These are phyloP conservation scores for Pseudomyrmex sp. DNA, from an alignment of 1,140 invertebrate genomes.

Conservation along the genomic window DNA sequence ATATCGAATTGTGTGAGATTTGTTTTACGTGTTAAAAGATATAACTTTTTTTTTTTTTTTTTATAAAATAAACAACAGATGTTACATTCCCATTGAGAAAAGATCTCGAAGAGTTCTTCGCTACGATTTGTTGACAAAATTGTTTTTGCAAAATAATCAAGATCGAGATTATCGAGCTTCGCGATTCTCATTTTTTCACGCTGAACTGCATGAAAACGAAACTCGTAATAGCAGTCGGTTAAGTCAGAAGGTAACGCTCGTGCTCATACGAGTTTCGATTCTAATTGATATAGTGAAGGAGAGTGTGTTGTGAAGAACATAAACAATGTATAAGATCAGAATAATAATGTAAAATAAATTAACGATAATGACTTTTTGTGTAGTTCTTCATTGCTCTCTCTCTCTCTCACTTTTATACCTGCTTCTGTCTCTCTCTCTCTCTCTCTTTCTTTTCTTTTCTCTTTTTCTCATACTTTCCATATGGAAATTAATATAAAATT, in stretches of 20 bases:
- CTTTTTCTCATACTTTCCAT: slow-evolving; percentile 32
- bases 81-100: slow-evolving; percentile 37
- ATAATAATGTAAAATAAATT: slow-evolving; percentile 30
- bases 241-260: not conserved
- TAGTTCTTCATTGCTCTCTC: slow-evolving; percentile 35
- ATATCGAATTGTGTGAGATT: slow-evolving; percentile 8
- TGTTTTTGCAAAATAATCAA: not conserved
- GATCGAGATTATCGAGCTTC: slow-evolving; percentile 24
- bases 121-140: not conserved
- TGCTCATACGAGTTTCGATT: slow-evolving; percentile 17
- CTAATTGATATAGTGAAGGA: slow-evolving; percentile 29
- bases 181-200: slow-evolving; percentile 43
- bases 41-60: not conserved
- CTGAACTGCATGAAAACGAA: slow-evolving; percentile 14
- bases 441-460: slow-evolving; percentile 10
- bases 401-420: slow-evolving; percentile 16
- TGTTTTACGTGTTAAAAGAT: not conserved
- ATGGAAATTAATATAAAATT: slow-evolving; percentile 39
- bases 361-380: slow-evolving; percentile 10
- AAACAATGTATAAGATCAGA: not conserved
- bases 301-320: slow-evolving; percentile 7
- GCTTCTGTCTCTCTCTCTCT: slow-evolving; percentile 42
- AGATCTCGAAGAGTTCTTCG: not conserved
- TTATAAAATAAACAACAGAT: slow-evolving; percentile 40
- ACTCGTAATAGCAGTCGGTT: not conserved